Base-by-base conservation (phyloP, 1,140 invertebrate species). In the Zaprionus inermis region DNA sequence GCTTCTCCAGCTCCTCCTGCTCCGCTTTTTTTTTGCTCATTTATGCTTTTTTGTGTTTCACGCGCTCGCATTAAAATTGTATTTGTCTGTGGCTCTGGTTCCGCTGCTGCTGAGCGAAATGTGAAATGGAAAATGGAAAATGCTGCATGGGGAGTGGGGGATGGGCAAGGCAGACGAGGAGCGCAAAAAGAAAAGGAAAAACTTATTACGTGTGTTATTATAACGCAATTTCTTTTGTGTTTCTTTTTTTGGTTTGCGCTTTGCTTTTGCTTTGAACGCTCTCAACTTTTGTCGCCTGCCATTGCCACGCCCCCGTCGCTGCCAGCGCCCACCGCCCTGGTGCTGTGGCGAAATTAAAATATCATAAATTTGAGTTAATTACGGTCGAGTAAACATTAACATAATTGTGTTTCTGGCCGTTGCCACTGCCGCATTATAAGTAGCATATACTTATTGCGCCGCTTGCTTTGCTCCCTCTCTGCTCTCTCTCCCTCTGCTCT, bases 281-380 rank as follows among this genome's bases (percentile, higher is more conserved):
- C 59, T 58, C 11, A 67, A 67, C 54, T 75, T 60, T 67, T 46
- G 76, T 72, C 67, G 49, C 41, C 46, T 54, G 52, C 44, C 36
- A 52, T 30, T 24, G 55, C 24, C 14, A 14, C 59, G 32, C 36
- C 14, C 28, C 5, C 57, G 20, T 10, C 11, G 6, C 18, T 34
- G 4, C 18, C 28, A 11, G 12, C 11, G n/a, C n/a, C 52, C 46
- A 30, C 38, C 54, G 24, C 57, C 5, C 57, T 59, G 66, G 38
- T 68, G 61, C 51, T 74, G 55, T 74, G 82, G 69, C 76, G 65
- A 86, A 86, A 86, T 86, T 86, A 86, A 86, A 86, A 86, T 86
- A 88, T 86, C 79, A 86, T 86, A 86, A 86, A 86, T 86, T 86
- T 86, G 72, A 86, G 83, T 86, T 86, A 86, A 86, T 86, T 86